A percentile compares a stretch with the other conserved stretches of the same genome.
These are phyloP conservation scores for Chironomus tepperi DNA, from an alignment of 1,140 invertebrate species.

Conservation along the genomic window DNA sequence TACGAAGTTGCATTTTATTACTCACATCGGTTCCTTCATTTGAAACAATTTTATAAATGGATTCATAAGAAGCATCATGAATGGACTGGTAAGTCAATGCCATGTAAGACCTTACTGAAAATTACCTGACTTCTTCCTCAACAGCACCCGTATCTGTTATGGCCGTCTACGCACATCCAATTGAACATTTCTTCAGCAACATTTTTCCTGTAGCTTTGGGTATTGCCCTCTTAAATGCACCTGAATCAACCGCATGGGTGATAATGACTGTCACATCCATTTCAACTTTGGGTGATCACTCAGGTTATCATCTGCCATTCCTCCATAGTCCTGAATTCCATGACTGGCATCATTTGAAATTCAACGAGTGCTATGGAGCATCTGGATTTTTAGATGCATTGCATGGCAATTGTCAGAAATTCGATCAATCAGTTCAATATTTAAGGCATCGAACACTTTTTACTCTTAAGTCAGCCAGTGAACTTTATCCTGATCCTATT, in stretches of 20 bases:
- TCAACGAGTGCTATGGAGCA: constrained; percentile 2
- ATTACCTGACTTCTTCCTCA: too few relatives aligned
- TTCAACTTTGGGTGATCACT: constrained; percentile 76
- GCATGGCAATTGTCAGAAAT: background rate
- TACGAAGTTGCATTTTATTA: constrained; percentile 83
- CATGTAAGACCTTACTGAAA: too few relatives aligned
- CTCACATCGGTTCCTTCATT: constrained; percentile 71
- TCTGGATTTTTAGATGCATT: background rate
- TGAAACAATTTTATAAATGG: constrained; percentile 62
- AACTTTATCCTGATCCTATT: background rate
- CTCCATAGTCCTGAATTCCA: constrained; percentile 79
- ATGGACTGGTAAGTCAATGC: constrained; percentile 54
- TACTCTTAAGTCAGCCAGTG: background rate
- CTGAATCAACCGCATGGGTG: constrained; percentile 69
- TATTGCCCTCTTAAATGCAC: constrained; percentile 64
- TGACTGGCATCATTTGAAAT: constrained; percentile 85
- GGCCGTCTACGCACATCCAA: constrained; percentile 74
- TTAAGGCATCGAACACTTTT: background rate
- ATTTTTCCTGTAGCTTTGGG: constrained; percentile 69
- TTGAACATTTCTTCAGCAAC: constrained; percentile 81
- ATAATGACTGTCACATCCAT: constrained; percentile 70
- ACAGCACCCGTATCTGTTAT: constrained; percentile 64
- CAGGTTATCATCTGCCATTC: constrained; percentile 80
- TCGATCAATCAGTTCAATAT: background rate
- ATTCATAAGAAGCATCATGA: constrained; percentile 82